These are phyloP conservation scores for Trachemys scripta DNA, from an alignment of 2,113 vertebrate genomes.

Conservation along the genomic window DNA sequence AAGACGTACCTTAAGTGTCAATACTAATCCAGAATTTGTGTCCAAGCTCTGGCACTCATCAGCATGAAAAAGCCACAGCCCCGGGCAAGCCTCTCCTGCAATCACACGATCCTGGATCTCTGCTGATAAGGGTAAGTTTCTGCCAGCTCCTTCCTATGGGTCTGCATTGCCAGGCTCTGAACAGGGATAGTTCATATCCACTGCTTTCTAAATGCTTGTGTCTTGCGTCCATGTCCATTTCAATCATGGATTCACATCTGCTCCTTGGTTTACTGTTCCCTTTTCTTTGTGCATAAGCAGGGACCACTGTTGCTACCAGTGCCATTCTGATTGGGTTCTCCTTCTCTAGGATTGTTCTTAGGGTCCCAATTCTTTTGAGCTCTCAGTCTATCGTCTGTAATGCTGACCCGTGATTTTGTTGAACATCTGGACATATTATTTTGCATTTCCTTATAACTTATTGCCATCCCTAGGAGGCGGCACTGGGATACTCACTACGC, in stretches of 20 bases:
- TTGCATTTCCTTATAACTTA: not conserved
- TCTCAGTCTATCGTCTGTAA: not conserved
- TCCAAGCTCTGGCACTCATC: not conserved
- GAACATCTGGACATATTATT: not conserved
- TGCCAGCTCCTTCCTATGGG: not conserved
- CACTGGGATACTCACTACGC: not conserved
- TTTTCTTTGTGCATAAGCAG: not conserved
- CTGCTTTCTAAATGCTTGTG: not conserved
- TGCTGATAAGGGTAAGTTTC: not conserved
- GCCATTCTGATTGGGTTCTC: not conserved
- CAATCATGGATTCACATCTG: not conserved
- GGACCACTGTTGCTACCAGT: too few relatives aligned
- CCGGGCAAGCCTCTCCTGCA: accelerated
- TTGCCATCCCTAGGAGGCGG: not conserved
- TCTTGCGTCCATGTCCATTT: not conserved
- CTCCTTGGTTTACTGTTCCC: not conserved
- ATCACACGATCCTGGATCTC: accelerated
- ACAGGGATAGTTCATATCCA: too few relatives aligned
- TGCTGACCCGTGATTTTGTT: not conserved
- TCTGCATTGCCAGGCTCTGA: not conserved
- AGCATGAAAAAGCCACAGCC: not conserved
- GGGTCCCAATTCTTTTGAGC: not conserved
- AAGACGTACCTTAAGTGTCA: not conserved
- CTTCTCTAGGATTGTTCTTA: not conserved
- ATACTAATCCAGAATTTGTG: not conserved